phyloP scores from a whole-genome alignment of 2,888 invertebrate species.

The Pseudoips prasinana region DNA sequence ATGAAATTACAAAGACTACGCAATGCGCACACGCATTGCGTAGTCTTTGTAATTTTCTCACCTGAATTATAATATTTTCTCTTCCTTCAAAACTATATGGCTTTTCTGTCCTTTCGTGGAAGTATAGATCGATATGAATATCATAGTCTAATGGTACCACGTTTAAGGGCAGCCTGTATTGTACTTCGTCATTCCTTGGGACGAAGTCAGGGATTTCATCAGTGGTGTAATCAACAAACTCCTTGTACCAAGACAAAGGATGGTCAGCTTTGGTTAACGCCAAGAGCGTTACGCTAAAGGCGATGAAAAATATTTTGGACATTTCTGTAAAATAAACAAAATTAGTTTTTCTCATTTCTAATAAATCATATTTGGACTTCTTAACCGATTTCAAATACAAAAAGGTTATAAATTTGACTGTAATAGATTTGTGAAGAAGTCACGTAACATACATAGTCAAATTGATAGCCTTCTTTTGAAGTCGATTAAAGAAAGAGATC shows the following conservation, averaged over 20 bases:
- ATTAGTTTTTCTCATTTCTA: no score
- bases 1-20: no score
- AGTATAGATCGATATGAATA: slow-evolving; percentile 63
- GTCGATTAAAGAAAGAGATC: no score
- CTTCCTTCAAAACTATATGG: slow-evolving; percentile 66
- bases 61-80: slow-evolving; percentile 58
- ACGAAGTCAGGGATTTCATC: slow-evolving; percentile 16
- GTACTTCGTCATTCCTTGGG: slow-evolving; percentile 39
- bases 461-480: no score
- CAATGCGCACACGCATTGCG: no score
- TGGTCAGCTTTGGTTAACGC: slow-evolving; percentile 43
- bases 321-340: slow-evolving; percentile 42
- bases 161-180: slow-evolving; percentile 59
- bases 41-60: no score
- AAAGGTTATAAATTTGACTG: no score
- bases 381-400: no score
- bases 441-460: no score
- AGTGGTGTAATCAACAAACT: slow-evolving; percentile 43
- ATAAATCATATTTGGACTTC: no score
- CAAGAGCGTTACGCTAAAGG: slow-evolving; percentile 41
- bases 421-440: no score
- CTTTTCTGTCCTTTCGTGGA: slow-evolving; percentile 54
- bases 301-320: slow-evolving; percentile 36
- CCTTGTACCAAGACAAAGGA: slow-evolving; percentile 51
- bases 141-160: slow-evolving; percentile 68